Percentiles rank a stretch among this genome's conserved stretches.
phyloP scores from a whole-genome alignment of 2,888 invertebrate genomes.

The Lasioglossum zephyrum region DNA sequence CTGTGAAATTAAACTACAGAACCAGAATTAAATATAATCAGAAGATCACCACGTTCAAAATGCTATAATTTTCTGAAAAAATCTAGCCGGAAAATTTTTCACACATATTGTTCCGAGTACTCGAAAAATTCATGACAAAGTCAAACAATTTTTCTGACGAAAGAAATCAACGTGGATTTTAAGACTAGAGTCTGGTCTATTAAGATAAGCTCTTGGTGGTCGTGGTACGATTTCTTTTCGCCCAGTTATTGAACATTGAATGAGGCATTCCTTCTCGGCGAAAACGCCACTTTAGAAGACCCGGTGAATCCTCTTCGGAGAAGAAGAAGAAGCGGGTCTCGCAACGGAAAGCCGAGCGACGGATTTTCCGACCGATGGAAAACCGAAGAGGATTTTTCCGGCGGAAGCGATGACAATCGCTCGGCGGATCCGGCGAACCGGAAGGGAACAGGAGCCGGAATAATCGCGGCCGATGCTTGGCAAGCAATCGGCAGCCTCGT shows the following conservation, averaged over 20 bases:
- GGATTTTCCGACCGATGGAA: constrained; percentile 6
- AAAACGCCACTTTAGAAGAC: not conserved
- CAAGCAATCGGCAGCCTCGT: constrained; percentile 80
- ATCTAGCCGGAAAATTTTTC: too few species aligned
- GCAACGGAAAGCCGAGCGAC: not conserved
- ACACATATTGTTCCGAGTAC: not conserved
- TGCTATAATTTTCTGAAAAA: not conserved
- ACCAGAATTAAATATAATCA: too few species aligned
- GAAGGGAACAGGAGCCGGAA: constrained; percentile 73
- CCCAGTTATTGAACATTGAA: not conserved
- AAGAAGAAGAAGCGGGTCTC: not conserved
- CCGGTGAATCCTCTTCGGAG: not conserved
- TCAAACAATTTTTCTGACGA: too few species aligned
- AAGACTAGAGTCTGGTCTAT: rapidly evolving
- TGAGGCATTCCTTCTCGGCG: not conserved
- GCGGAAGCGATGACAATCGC: constrained; percentile 69
- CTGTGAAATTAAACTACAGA: not conserved
- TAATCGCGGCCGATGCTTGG: constrained; percentile 77
- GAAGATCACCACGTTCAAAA: not conserved
- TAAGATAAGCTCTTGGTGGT: rapidly evolving
- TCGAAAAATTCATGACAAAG: not conserved
- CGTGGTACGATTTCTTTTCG: not conserved
- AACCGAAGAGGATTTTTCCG: constrained; percentile 25
- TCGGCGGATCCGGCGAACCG: constrained; percentile 71
- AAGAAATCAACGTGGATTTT: rapidly evolving